phyloP scores from a whole-genome alignment of 2,888 invertebrate genomes.

The Dynastes hyllus region DNA sequence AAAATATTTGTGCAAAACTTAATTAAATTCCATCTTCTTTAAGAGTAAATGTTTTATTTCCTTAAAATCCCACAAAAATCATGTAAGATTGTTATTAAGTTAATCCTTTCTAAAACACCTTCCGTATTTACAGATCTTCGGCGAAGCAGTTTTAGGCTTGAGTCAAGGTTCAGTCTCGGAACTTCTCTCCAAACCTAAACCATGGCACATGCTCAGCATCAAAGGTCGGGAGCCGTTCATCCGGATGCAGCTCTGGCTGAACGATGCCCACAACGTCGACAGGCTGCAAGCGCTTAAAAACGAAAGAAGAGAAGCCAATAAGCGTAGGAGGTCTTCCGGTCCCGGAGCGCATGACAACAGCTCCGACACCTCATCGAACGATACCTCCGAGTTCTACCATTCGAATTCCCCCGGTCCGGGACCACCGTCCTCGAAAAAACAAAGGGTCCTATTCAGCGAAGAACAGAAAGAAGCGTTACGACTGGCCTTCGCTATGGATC shows the following conservation, averaged over 20 bases:
- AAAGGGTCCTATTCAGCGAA: conserved; percentile 96
- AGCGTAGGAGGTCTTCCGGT: conserved; percentile 88
- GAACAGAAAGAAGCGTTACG: conserved; percentile 98
- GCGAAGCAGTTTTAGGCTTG: conserved; percentile 96
- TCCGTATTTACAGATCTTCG: conserved; percentile 82
- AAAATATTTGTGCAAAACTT: too few species aligned
- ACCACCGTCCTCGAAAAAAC: conserved; percentile 92
- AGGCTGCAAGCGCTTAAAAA: conserved; percentile 92
- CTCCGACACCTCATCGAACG: conserved; percentile 90
- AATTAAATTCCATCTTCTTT: too few species aligned
- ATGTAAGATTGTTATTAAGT: too few species aligned
- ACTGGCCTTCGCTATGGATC: conserved; percentile 95
- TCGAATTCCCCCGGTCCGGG: conserved; percentile 89
- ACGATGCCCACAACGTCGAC: conserved; percentile 96
- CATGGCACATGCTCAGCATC: conserved; percentile 99
- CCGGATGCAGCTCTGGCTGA: conserved; percentile 97
- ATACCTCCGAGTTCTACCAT: conserved; percentile 91
- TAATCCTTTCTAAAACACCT: not conserved
- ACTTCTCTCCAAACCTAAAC: conserved; percentile 96
- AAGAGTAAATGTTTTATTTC: too few species aligned
- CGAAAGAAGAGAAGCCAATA: conserved; percentile 92
- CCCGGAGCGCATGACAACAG: conserved; percentile 89
- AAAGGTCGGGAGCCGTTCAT: conserved; percentile 98
- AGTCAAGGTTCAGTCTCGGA: conserved; percentile 99
- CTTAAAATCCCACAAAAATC: too few species aligned